phyloP scores from a whole-genome alignment of 2,113 vertebrate genomes.

The Carassius auratus region DNA sequence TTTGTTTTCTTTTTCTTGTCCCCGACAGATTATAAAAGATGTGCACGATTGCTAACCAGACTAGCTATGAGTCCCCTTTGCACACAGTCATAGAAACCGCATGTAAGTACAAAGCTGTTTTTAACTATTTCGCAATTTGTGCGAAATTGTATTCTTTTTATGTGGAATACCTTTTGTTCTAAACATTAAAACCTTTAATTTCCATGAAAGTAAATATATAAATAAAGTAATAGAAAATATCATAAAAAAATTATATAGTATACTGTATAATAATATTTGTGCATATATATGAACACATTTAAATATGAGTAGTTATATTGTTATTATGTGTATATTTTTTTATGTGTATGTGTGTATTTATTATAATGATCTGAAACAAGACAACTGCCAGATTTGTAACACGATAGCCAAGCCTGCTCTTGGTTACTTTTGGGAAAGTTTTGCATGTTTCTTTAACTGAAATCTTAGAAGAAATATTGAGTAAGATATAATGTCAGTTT shows the following conservation, averaged over 20 bases:
- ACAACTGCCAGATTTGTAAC: neutral
- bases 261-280: too few species aligned
- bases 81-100: slow-evolving; percentile 82
- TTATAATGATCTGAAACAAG: neutral
- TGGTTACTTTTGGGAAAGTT: neutral
- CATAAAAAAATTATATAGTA: too few species aligned
- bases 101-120: slow-evolving; percentile 76
- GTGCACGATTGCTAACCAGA: slow-evolving; percentile 90
- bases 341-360: neutral
- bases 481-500: slow-evolving; percentile 21
- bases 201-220: too few species aligned
- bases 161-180: too few species aligned
- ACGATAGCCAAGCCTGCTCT: neutral
- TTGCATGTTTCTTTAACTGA: slow-evolving; percentile 1
- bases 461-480: neutral
- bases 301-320: too few species aligned
- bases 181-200: too few species aligned
- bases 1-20: slow-evolving; percentile 60
- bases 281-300: too few species aligned
- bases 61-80: slow-evolving; percentile 91
- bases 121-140: too few species aligned
- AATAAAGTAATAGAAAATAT: too few species aligned
- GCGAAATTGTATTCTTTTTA: too few species aligned
- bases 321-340: too few species aligned
- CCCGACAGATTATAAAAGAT: slow-evolving; percentile 89